Evolutionary conservation across 2,888 invertebrate species (phyloP).

Genomic region (Hymenopus coronatus): DNA sequence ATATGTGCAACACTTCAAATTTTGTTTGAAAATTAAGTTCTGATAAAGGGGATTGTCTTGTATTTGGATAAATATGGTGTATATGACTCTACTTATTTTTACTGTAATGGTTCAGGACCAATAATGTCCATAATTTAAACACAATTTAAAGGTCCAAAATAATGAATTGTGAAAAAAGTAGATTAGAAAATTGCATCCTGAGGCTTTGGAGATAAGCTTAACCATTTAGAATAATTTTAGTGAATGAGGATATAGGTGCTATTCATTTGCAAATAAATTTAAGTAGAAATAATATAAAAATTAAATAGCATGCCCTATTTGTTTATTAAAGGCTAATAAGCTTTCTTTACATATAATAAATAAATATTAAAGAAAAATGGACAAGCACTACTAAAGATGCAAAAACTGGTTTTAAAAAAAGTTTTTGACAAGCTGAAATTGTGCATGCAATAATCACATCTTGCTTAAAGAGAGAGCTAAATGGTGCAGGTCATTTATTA

Average conservation of each 20-base stretch:
- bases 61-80: no score
- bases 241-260: not conserved
- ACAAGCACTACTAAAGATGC: not conserved
- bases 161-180: no score
- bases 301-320: not conserved
- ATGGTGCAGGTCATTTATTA: conserved; percentile 9
- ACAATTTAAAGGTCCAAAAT: no score
- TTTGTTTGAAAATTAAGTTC: no score
- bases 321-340: not conserved
- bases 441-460: not conserved
- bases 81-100: no score
- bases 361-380: not conserved
- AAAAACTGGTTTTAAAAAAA: not conserved
- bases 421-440: not conserved
- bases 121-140: no score
- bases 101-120: no score
- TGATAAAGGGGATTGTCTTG: no score
- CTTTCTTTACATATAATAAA: not conserved
- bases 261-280: not conserved
- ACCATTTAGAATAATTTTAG: no score
- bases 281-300: not conserved
- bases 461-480: not conserved
- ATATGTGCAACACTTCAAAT: no score
- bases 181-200: no score
- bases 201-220: no score